Evolutionary conservation across 2,888 invertebrate species (phyloP), one percentile per base, ranked within the genome.

Genomic region (Dolichomitus sp.): DNA sequence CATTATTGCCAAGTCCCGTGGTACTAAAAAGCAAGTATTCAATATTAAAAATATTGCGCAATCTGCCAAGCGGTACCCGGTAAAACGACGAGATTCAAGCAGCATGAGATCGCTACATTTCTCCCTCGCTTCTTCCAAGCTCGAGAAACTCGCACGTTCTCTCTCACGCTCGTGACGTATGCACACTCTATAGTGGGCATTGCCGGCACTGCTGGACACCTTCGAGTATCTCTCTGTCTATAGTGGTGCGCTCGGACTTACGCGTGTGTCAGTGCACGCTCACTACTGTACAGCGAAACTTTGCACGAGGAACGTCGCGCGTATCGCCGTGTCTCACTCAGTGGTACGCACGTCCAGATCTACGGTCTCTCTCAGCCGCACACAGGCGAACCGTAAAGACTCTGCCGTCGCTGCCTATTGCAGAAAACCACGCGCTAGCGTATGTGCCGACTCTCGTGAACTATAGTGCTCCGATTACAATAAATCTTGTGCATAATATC

Each of bases 341-440:
- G 19, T 17, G n/a, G 11, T 40, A 52, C 50, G 54, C 50, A 23
- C 45, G 42, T 42, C 57, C 4, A 23, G 57, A 4, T 14, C 45
- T 4, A 45, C 70, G 70, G 45, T 72, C 59, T 72, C 59, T 59
- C 48, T 59, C 59, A 14, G 23, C 59, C 42, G 27, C 6, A 59
- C 17, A 59, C 42, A 45, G 69, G 42, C 57, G 42, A 72, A 54
- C 23, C 69, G 54, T 40, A 14, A 42, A 45, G 45, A 19, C 45
- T 14, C 45, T 45, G 45, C 59, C 45, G 59, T 17, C 23, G 45
- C 40, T 45, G 48, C 5, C 23, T 57, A 14, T 3, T 42, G 57
- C 17, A n/a, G 30, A n/a, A 27, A 23, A 42, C 9, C 59, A 17
- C 59, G 70, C 17, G 70, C 45, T 45, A 42, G 59, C 59, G 45